Conservation (phyloP, 2,888 invertebrate species). For the Melolontha melolontha region DNA sequence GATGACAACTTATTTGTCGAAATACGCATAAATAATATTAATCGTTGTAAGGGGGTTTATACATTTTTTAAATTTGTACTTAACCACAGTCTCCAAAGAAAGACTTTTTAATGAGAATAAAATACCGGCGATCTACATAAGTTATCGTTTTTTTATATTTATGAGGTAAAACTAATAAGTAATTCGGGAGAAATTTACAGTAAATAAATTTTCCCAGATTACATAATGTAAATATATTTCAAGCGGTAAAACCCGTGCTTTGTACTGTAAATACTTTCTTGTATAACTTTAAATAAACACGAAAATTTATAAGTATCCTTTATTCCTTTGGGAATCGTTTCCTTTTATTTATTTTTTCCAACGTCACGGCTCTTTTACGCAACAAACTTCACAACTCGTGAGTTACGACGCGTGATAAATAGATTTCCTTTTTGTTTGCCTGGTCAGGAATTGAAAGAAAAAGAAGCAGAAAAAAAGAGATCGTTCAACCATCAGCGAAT, state of each 20-base stretch:
- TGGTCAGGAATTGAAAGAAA: constrained; percentile 14
- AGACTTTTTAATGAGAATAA: too few relatives aligned
- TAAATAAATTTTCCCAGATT: too few relatives aligned
- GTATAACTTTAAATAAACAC: constrained; percentile 35
- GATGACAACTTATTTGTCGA: too few relatives aligned
- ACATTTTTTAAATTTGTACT: too few relatives aligned
- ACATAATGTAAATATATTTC: neutral
- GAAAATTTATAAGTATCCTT: constrained; percentile 38
- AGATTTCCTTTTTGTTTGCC: constrained; percentile 26
- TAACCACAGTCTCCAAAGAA: too few relatives aligned
- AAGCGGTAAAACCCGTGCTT: constrained; percentile 19
- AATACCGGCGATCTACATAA: too few relatives aligned
- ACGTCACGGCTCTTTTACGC: constrained; percentile 39
- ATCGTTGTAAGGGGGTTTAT: too few relatives aligned
- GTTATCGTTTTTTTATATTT: too few relatives aligned
- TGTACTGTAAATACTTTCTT: constrained; percentile 22
- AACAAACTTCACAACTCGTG: constrained; percentile 36
- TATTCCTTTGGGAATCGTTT: constrained; percentile 29
- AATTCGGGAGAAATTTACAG: too few relatives aligned
- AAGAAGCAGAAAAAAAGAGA: constrained; percentile 4
- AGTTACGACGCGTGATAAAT: constrained; percentile 38
- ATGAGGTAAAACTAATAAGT: too few relatives aligned
- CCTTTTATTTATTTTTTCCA: constrained; percentile 37
- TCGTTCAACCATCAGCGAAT: constrained; percentile 25
- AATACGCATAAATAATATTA: too few relatives aligned